phyloP scores from a whole-genome alignment of 1,140 invertebrate genomes.

The Halyomorpha halys region DNA sequence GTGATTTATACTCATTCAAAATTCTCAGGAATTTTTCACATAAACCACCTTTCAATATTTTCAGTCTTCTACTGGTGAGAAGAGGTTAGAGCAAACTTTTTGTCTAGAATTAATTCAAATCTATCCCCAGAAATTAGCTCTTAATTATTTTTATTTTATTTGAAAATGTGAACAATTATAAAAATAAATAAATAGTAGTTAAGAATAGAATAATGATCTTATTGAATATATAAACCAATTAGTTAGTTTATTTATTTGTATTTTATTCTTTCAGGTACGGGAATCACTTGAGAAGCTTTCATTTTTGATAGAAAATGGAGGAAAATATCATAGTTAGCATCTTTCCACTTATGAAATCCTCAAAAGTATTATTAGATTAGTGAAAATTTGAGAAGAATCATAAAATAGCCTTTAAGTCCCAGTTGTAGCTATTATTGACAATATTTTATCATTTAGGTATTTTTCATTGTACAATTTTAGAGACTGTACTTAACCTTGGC shows the following conservation, averaged over 20 bases:
- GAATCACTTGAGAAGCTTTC: constrained; percentile 28
- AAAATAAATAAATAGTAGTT: too few species aligned
- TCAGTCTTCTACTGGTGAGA: too few species aligned
- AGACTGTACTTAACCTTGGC: constrained; percentile 16
- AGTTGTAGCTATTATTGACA: constrained; percentile 15
- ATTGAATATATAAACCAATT: background rate
- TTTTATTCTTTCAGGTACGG: constrained; percentile 23
- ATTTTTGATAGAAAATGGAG: constrained; percentile 25
- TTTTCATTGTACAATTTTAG: constrained; percentile 1
- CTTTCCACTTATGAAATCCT: background rate
- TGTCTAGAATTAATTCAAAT: too few species aligned
- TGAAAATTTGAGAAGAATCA: background rate
- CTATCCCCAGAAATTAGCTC: too few species aligned
- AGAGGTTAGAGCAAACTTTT: too few species aligned
- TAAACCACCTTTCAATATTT: too few species aligned
- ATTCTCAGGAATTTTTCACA: too few species aligned
- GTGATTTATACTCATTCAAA: too few species aligned
- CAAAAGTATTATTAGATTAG: constrained; percentile 15
- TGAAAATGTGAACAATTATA: too few species aligned
- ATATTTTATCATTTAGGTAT: constrained; percentile 13
- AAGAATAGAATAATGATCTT: background rate
- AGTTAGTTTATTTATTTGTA: background rate
- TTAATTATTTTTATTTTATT: too few species aligned
- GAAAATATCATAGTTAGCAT: constrained; percentile 17
- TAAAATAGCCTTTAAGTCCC: background rate